Conservation (phyloP, 2,113 vertebrate genomes). For the Hippocampus guttulatus region DNA sequence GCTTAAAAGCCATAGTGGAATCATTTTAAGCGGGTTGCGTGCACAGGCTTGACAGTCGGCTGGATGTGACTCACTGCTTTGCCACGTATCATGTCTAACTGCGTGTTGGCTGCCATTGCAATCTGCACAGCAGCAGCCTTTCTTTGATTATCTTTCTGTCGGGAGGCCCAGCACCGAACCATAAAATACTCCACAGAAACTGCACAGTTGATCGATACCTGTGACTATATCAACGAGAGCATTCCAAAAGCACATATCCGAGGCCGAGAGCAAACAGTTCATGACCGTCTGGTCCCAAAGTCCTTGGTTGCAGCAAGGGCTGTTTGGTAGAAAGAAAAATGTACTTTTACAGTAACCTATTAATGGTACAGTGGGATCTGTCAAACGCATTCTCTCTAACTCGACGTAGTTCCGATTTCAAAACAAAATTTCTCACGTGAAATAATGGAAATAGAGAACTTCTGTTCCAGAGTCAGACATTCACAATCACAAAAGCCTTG, state of each 20-base stretch:
- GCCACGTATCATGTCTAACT: conserved; percentile 43
- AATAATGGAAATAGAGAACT: too few relatives aligned
- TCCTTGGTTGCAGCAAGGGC: neutral
- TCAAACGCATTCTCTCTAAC: too few relatives aligned
- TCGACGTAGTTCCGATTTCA: too few relatives aligned
- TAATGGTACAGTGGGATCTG: too few relatives aligned
- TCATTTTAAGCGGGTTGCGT: conserved; percentile 1
- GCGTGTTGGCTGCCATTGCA: conserved; percentile 26
- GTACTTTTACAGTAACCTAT: neutral
- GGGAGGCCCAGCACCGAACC: neutral
- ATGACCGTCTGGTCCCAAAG: too few relatives aligned
- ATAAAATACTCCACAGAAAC: neutral
- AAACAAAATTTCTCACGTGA: too few relatives aligned
- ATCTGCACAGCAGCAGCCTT: neutral
- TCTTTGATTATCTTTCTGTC: conserved; percentile 1
- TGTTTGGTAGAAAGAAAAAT: neutral
- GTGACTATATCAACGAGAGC: neutral
- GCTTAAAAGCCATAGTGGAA: neutral
- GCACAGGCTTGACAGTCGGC: conserved; percentile 24
- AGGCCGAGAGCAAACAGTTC: neutral
- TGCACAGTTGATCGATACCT: neutral
- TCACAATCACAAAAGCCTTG: too few relatives aligned
- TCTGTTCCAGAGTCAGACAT: too few relatives aligned
- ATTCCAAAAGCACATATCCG: neutral
- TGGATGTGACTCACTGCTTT: conserved; percentile 52